A percentile compares a stretch with the other conserved stretches of the same genome.
Evolutionary conservation across 2,888 invertebrate species (phyloP).

Genomic region (Macropis europaea): DNA sequence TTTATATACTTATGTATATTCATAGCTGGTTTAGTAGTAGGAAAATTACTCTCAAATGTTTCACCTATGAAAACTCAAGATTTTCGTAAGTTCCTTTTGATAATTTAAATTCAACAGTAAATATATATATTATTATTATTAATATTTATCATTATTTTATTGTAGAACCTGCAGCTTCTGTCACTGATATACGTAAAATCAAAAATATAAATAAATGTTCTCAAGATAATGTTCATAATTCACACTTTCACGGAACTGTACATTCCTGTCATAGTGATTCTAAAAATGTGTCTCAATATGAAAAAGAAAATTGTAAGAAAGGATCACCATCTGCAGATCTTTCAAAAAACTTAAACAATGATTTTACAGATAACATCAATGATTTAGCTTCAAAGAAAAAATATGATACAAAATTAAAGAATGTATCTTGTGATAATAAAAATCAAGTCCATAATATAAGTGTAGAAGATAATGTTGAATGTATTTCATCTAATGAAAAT

Average conservation of each 20-base stretch:
- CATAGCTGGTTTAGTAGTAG: conserved; percentile 16
- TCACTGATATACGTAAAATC: no score
- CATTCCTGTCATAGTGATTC: neutral
- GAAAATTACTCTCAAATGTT: conserved; percentile 16
- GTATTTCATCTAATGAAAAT: neutral
- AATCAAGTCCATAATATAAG: neutral
- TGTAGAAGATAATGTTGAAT: conserved; percentile 10
- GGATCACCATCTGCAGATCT: neutral
- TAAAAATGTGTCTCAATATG: conserved; percentile 11
- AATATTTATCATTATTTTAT: neutral
- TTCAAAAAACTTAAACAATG: neutral
- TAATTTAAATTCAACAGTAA: neutral
- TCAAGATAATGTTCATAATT: conserved; percentile 14
- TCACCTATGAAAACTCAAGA: neutral
- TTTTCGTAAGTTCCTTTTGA: conserved; percentile 15
- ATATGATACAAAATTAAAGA: neutral
- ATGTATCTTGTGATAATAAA: neutral
- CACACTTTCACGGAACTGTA: neutral
- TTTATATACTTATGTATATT: neutral
- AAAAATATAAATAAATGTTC: conserved; percentile 1
- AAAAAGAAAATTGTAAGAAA: neutral
- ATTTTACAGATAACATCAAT: conserved; percentile 3
- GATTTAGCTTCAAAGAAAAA: neutral
- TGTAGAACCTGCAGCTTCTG: neutral
- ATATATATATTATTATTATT: neutral